Conservation (phyloP, 2,113 vertebrate genomes). For the Neotragus pygmaeus region DNA sequence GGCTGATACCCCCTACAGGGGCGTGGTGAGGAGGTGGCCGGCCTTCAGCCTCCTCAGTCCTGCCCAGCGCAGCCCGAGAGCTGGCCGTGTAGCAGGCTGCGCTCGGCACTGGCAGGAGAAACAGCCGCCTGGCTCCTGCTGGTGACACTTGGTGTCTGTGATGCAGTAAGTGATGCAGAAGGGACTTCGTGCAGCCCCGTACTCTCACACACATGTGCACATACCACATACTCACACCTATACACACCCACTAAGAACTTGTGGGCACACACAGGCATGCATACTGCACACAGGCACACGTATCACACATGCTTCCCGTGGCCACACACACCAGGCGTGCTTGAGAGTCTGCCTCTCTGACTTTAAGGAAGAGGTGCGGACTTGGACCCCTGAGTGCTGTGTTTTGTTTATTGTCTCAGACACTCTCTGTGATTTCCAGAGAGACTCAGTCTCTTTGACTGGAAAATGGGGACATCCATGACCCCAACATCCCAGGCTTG, state of each 20-base stretch:
- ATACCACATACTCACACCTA: not conserved
- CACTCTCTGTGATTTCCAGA: not conserved
- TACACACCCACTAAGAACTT: not conserved
- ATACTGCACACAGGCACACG: too few relatives aligned
- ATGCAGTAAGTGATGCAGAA: not conserved
- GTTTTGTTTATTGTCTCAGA: not conserved
- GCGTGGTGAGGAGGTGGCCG: not conserved
- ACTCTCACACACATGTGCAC: not conserved
- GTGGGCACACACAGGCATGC: not conserved
- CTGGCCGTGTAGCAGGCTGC: not conserved
- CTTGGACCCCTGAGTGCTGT: not conserved
- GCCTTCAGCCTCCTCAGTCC: rapidly evolving
- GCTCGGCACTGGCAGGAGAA: rapidly evolving
- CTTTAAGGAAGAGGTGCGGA: not conserved
- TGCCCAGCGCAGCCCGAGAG: not conserved
- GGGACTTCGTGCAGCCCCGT: not conserved
- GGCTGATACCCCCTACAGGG: too few relatives aligned
- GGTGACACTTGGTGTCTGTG: not conserved
- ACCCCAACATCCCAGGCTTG: not conserved
- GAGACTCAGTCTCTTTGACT: not conserved
- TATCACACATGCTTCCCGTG: not conserved
- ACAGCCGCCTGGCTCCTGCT: too few relatives aligned
- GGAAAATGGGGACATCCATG: not conserved
- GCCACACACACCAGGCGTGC: rapidly evolving
- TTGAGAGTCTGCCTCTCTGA: not conserved